phyloP scores from a whole-genome alignment of 2,797 vertebrate genomes.

The Micrastur ruficollis region DNA sequence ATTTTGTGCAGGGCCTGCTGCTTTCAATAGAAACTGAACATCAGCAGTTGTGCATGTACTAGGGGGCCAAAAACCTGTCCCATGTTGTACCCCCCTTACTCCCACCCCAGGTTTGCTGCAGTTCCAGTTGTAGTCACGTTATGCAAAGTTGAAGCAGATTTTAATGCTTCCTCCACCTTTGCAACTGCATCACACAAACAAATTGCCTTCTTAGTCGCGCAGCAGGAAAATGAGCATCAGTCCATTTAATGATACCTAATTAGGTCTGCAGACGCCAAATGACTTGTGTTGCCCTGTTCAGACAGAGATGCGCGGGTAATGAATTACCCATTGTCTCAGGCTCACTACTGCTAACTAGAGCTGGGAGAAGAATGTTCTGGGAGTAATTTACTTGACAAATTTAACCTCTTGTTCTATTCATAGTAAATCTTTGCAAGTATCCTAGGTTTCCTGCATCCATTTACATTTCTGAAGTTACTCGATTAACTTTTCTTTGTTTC shows the following conservation, averaged over 20 bases:
- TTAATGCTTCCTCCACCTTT: neutral
- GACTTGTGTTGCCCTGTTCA: neutral
- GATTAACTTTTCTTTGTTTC: neutral
- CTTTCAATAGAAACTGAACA: neutral
- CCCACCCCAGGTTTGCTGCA: neutral
- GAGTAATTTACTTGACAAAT: neutral
- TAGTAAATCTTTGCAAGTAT: neutral
- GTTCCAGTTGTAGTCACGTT: neutral
- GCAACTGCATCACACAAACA: neutral
- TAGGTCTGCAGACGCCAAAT: neutral
- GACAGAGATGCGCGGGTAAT: neutral
- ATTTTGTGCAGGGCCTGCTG: neutral
- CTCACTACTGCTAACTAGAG: neutral
- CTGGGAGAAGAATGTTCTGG: neutral
- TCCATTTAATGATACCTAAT: slow-evolving; percentile 13
- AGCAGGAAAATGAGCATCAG: neutral
- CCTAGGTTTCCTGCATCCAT: neutral
- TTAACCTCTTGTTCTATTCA: neutral
- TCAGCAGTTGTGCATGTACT: accelerated
- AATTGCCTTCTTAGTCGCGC: neutral
- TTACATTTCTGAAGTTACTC: neutral
- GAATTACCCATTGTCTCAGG: neutral
- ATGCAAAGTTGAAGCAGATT: neutral
- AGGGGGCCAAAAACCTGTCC: too few species aligned
- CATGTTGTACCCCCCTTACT: too few species aligned